These are phyloP conservation scores for Steromphala cineraria DNA, from an alignment of 2,888 invertebrate species.

Conservation along the genomic window DNA sequence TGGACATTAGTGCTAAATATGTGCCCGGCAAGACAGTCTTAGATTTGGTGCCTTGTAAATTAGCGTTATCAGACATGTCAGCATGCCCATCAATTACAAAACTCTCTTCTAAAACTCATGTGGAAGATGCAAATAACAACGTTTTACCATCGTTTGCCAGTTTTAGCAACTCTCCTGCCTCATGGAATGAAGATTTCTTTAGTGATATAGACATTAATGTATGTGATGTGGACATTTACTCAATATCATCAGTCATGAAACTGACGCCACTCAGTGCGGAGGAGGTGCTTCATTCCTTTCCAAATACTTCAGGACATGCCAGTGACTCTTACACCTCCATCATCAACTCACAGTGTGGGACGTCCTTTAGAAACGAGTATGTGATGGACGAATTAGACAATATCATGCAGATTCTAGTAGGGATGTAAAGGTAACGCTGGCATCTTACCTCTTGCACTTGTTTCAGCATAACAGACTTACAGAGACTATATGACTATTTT, in stretches of 20 bases:
- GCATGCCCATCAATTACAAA: neutral
- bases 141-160: slow-evolving; percentile 15
- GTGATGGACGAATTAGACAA: slow-evolving; percentile 79
- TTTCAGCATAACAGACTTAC: slow-evolving; percentile 11
- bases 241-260: slow-evolving; percentile 69
- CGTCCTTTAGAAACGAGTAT: slow-evolving; percentile 67
- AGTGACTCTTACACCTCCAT: slow-evolving; percentile 49
- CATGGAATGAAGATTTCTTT: slow-evolving; percentile 45
- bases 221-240: slow-evolving; percentile 77
- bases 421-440: slow-evolving; percentile 67
- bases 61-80: slow-evolving; percentile 1
- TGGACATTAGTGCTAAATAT: neutral
- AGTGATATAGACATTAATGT: slow-evolving; percentile 75
- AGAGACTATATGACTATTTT: slow-evolving; percentile 13
- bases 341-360: slow-evolving; percentile 36
- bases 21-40: slow-evolving; percentile 23
- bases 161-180: slow-evolving; percentile 7
- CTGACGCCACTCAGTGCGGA: slow-evolving; percentile 75
- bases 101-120: neutral
- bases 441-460: neutral
- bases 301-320: slow-evolving; percentile 53
- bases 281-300: slow-evolving; percentile 74
- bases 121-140: slow-evolving; percentile 24
- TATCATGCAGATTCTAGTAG: slow-evolving; percentile 84
- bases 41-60: slow-evolving; percentile 32